Evolutionary conservation across 2,888 invertebrate genomes (phyloP).

Genomic region (Amblyjoppa proteus): DNA sequence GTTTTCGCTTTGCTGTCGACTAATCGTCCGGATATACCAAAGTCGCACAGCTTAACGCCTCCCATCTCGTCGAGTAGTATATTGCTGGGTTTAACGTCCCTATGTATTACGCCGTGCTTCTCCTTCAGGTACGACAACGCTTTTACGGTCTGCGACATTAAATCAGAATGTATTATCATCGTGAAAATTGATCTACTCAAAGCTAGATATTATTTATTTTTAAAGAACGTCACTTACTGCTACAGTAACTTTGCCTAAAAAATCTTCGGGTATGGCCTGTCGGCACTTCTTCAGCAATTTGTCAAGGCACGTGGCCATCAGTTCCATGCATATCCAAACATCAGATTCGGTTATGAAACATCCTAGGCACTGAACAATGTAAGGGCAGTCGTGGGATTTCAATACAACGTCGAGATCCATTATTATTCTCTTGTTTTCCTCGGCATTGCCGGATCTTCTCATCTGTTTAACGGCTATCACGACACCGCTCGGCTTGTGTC

Average conservation of each 20-base stretch:
- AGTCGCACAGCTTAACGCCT: conserved; percentile 99
- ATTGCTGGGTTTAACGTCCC: conserved; percentile 99
- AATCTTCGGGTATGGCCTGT: conserved; percentile 97
- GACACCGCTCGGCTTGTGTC: conserved; percentile 93
- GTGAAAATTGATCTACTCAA: background rate
- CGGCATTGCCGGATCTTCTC: conserved; percentile 97
- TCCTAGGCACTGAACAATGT: conserved; percentile 98
- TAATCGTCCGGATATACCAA: conserved; percentile 98
- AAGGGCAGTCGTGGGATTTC: conserved; percentile 98
- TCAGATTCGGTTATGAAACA: conserved; percentile 99
- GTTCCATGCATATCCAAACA: conserved; percentile 99
- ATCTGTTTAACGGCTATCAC: conserved; percentile 99
- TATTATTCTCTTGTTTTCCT: conserved; percentile 98
- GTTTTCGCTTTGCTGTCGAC: conserved; percentile 99
- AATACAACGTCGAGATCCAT: conserved; percentile 99
- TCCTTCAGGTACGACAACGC: conserved; percentile 99
- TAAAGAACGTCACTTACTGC: conserved; percentile 89
- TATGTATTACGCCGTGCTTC: conserved; percentile 97
- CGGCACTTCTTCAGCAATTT: conserved; percentile 95
- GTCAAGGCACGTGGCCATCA: conserved; percentile 99
- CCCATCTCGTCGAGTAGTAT: conserved; percentile 98
- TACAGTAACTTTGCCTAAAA: conserved; percentile 98
- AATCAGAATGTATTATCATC: background rate
- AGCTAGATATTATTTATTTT: background rate
- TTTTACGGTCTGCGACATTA: conserved; percentile 91